Percentiles rank a stretch among this genome's conserved stretches.
These are phyloP conservation scores for Phylloscopus trochilus DNA, from an alignment of 2,113 vertebrate species.

Conservation along the genomic window DNA sequence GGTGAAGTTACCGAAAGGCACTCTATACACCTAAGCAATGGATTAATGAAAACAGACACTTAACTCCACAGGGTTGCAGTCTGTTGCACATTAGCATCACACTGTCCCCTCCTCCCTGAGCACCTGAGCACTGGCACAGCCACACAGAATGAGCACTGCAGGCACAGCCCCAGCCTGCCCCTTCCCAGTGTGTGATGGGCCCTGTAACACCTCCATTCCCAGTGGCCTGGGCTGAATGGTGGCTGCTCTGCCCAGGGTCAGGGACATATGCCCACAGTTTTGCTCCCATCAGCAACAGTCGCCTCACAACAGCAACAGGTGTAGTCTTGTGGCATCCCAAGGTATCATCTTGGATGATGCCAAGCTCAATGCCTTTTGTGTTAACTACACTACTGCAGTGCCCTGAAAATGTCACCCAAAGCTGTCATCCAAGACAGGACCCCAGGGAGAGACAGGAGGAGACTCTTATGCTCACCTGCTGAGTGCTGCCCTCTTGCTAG, in stretches of 20 bases:
- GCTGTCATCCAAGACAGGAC: neutral
- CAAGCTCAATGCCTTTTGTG: neutral
- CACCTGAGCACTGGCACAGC: neutral
- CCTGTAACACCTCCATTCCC: neutral
- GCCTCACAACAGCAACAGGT: neutral
- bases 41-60: conserved; percentile 82
- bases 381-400: neutral
- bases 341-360: neutral
- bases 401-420: neutral
- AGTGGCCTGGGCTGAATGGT: neutral
- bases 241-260: neutral
- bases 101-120: conserved; percentile 30
- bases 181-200: neutral
- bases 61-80: conserved; percentile 68
- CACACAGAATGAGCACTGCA: neutral
- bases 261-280: neutral
- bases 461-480: conserved; percentile 39
- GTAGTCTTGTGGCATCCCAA: neutral
- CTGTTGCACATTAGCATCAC: conserved; percentile 27
- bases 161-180: neutral
- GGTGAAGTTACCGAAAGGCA: conserved; percentile 93
- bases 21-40: conserved; percentile 91
- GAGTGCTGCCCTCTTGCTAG: conserved; percentile 20
- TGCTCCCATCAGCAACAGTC: neutral
- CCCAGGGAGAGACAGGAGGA: neutral